These are phyloP conservation scores for Olivierus martensii DNA, from an alignment of 1,140 invertebrate genomes.

Conservation along the genomic window DNA sequence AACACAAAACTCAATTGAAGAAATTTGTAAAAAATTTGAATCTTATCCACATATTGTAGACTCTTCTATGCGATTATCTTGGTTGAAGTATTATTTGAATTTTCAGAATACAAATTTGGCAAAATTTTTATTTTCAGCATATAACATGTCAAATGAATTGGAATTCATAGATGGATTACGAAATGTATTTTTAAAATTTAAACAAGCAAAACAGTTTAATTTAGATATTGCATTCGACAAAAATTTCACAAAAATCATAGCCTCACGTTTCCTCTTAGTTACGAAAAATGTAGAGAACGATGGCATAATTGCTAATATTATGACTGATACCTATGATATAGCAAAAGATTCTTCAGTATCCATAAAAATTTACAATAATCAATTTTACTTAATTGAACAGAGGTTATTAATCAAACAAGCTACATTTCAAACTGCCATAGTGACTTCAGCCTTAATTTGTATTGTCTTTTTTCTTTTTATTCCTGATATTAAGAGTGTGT, in stretches of 20 bases:
- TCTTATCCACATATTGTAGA: too few relatives aligned
- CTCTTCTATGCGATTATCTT: too few relatives aligned
- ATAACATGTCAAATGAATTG: constrained; percentile 52
- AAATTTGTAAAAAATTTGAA: too few relatives aligned
- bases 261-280: constrained; percentile 73
- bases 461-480: constrained; percentile 89
- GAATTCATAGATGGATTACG: constrained; percentile 58
- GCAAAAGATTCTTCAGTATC: constrained; percentile 62
- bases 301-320: constrained; percentile 80
- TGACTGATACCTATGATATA: constrained; percentile 57
- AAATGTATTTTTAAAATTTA: constrained; percentile 33
- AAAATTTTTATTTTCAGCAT: too few relatives aligned
- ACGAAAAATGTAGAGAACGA: constrained; percentile 76
- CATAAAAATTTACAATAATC: constrained; percentile 28
- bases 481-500: constrained; percentile 76
- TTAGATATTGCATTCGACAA: constrained; percentile 73
- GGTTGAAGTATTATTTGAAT: too few relatives aligned
- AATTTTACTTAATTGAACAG: constrained; percentile 80
- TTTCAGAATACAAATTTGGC: too few relatives aligned
- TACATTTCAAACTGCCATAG: constrained; percentile 73
- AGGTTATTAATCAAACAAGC: constrained; percentile 36
- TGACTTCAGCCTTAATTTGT: constrained; percentile 88
- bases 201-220: constrained; percentile 44
- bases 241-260: constrained; percentile 52
- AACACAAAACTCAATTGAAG: too few relatives aligned